Percentiles rank a stretch among this genome's conserved stretches.
phyloP scores from a whole-genome alignment of 2,888 invertebrate genomes.

The Odontocerum albicorne region DNA sequence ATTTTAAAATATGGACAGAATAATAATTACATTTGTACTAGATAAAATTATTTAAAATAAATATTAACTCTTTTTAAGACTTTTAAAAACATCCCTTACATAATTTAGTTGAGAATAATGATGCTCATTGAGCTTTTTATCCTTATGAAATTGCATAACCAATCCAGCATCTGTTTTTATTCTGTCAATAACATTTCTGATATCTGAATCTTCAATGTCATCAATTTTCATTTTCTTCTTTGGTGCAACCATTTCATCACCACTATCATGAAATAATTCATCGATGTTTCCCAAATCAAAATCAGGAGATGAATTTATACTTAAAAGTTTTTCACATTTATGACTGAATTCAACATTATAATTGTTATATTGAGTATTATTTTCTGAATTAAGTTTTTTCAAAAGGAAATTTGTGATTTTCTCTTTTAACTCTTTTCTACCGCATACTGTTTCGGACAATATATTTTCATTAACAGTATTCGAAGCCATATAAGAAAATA shows the following conservation, averaged over 20 bases:
- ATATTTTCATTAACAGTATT: conserved; percentile 11
- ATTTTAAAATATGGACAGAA: no score
- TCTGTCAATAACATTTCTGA: conserved; percentile 41
- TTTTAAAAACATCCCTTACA: no score
- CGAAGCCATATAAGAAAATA: conserved; percentile 16
- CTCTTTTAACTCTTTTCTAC: conserved; percentile 4
- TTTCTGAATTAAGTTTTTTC: conserved; percentile 5
- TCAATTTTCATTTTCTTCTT: conserved; percentile 47
- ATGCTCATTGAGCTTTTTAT: no score
- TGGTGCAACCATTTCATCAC: conserved; percentile 43
- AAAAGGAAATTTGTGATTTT: conserved; percentile 3
- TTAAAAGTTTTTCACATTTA: conserved; percentile 10
- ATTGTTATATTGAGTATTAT: neutral
- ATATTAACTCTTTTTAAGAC: no score
- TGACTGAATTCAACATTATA: conserved; percentile 4
- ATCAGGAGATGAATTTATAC: conserved; percentile 40
- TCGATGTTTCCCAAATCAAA: conserved; percentile 49
- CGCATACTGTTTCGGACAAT: conserved; percentile 4
- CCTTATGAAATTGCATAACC: no score
- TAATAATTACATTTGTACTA: no score
- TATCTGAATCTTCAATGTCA: conserved; percentile 38
- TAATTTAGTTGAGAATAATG: no score
- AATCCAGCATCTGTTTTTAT: conserved; percentile 45
- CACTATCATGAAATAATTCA: conserved; percentile 42
- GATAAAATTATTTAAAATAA: no score